phyloP scores from a whole-genome alignment of 2,888 invertebrate species.

The Chromoteleia sp. region DNA sequence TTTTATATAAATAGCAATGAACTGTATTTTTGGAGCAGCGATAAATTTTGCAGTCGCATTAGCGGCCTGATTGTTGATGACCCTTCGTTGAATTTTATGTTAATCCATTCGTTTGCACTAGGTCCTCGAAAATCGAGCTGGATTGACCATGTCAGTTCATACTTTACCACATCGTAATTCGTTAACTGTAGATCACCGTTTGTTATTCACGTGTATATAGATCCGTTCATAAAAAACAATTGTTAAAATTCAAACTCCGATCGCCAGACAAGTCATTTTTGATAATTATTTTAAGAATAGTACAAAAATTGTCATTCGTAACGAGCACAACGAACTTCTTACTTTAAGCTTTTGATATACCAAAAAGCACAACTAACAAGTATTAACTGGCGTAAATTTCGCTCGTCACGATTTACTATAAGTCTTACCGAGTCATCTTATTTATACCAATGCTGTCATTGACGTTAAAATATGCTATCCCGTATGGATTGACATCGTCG shows the following conservation, averaged over 20 bases:
- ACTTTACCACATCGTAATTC: constrained; percentile 1
- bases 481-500: background rate
- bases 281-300: constrained; percentile 16
- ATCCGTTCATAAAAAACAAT: background rate
- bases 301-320: constrained; percentile 19
- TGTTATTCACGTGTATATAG: background rate
- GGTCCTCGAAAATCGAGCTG: background rate
- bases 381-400: constrained; percentile 37
- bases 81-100: constrained; percentile 8
- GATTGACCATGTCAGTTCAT: constrained; percentile 16
- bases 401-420: constrained; percentile 7
- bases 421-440: background rate
- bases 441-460: constrained; percentile 25
- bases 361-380: constrained; percentile 55
- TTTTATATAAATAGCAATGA: constrained; percentile 40
- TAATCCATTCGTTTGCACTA: background rate
- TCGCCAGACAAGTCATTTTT: background rate
- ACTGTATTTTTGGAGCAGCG: constrained; percentile 51
- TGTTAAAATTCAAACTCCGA: background rate
- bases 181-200: background rate
- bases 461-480: background rate
- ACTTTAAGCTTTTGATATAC: constrained; percentile 26
- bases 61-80: constrained; percentile 18
- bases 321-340: constrained; percentile 19
- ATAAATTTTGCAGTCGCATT: constrained; percentile 29